Evolutionary conservation across 92 coral and sea anemone genomes (phyloP).

Genomic region (Bergia puertoricense): DNA sequence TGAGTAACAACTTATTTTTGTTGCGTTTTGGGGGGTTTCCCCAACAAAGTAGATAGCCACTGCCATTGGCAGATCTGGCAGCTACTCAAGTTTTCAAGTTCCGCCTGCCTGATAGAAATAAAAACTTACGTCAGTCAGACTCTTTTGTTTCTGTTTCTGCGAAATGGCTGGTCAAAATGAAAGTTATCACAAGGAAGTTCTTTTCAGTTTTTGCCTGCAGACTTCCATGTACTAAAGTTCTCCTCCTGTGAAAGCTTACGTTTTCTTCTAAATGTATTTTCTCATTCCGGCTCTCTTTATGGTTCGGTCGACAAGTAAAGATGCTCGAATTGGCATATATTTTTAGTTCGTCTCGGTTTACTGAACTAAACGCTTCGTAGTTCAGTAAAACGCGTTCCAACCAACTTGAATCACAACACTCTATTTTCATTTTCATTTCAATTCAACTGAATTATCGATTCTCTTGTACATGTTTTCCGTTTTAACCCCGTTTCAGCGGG

Average conservation of each 20-base stretch:
- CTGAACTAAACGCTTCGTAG: too few relatives aligned
- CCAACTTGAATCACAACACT: neutral
- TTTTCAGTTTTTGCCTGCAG: neutral
- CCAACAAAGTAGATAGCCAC: neutral
- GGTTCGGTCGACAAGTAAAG: neutral
- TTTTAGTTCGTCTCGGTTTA: too few relatives aligned
- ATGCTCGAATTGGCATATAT: neutral
- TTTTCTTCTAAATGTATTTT: too few relatives aligned
- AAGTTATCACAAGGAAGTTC: conserved; percentile 13
- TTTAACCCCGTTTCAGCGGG: neutral
- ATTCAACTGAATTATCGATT: too few relatives aligned
- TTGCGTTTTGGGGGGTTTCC: neutral
- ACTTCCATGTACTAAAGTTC: neutral
- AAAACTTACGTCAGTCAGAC: neutral
- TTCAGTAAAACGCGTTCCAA: neutral
- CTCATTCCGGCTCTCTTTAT: neutral
- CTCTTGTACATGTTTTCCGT: neutral
- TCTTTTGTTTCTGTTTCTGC: conserved; percentile 3
- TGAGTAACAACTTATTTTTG: neutral
- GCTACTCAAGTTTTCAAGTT: neutral
- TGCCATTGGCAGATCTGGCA: neutral
- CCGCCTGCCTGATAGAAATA: neutral
- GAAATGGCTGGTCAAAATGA: neutral
- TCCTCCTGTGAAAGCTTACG: neutral
- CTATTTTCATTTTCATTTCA: too few relatives aligned